These are phyloP conservation scores for Eleginops maclovinus DNA, from an alignment of 2,113 vertebrate genomes.

Conservation along the genomic window DNA sequence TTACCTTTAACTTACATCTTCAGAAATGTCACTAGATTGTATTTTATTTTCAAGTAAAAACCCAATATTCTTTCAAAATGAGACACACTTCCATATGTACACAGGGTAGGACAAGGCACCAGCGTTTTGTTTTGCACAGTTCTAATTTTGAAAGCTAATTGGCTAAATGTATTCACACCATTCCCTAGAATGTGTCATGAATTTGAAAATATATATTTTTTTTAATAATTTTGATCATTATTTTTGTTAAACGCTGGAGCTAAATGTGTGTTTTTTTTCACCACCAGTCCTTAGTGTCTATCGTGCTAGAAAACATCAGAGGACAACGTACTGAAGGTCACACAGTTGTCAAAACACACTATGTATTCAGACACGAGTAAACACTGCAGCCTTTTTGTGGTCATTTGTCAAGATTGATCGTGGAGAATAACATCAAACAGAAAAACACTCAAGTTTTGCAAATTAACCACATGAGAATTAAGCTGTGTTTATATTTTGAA, in stretches of 20 bases:
- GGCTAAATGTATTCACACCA: conserved; percentile 50
- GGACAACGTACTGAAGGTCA: conserved; percentile 53
- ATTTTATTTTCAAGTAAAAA: not conserved
- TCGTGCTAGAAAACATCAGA: conserved; percentile 43
- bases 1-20: not conserved
- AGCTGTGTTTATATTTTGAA: conserved; percentile 41
- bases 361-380: conserved; percentile 42
- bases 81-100: conserved; percentile 26
- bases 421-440: conserved; percentile 55
- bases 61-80: conserved; percentile 8
- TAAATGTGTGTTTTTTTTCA: conserved; percentile 37
- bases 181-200: conserved; percentile 43
- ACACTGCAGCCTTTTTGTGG: conserved; percentile 47
- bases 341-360: conserved; percentile 58
- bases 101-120: not conserved
- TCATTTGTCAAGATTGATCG: conserved; percentile 63
- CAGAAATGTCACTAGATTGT: not conserved
- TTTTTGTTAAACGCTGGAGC: conserved; percentile 68
- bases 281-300: conserved; percentile 28
- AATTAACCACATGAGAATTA: conserved; percentile 68
- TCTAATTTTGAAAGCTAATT: conserved; percentile 64
- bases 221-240: conserved; percentile 62
- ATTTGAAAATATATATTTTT: conserved; percentile 42
- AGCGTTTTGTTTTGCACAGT: conserved; percentile 49
- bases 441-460: conserved; percentile 51